Conservation (phyloP, 2,797 vertebrate genomes). For the Percopsis omiscomaycus region DNA sequence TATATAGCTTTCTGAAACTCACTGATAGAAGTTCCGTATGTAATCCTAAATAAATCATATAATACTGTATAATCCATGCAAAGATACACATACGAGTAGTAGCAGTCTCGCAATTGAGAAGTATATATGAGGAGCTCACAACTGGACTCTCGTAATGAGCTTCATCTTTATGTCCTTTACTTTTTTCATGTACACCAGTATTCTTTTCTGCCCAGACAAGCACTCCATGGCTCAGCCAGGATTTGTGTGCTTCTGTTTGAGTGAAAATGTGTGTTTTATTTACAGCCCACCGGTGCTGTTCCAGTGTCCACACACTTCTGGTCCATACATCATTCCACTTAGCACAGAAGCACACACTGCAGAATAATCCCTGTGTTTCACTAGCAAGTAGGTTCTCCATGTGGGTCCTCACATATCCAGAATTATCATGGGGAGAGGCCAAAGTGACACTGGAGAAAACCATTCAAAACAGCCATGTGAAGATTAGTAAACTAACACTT, state of each 20-base stretch:
- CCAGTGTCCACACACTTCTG: conserved; percentile 55
- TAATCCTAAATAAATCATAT: neutral
- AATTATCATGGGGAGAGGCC: neutral
- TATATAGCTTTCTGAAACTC: no score
- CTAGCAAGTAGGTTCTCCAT: conserved; percentile 27
- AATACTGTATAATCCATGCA: neutral
- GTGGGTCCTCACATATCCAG: conserved; percentile 27
- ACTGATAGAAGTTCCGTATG: neutral
- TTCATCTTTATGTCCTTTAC: neutral
- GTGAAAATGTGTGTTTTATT: conserved; percentile 39
- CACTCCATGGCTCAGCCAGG: conserved; percentile 61
- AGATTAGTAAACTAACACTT: neutral
- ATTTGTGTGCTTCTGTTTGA: conserved; percentile 28
- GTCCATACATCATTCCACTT: conserved; percentile 52
- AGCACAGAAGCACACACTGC: conserved; percentile 38
- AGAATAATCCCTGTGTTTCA: conserved; percentile 28
- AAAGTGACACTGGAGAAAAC: conserved; percentile 20
- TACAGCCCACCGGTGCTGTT: conserved; percentile 33
- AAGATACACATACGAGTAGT: conserved; percentile 10
- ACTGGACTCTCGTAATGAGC: conserved; percentile 50
- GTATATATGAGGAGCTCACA: conserved; percentile 61
- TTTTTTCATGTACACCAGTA: conserved; percentile 49
- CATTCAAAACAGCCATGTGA: conserved; percentile 7
- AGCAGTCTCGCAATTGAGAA: conserved; percentile 46
- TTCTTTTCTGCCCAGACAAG: conserved; percentile 29